Evolutionary conservation across 2,797 vertebrate genomes (phyloP), one percentile per base, ranked within the genome.

Genomic region (Macrochelys suwanniensis): DNA sequence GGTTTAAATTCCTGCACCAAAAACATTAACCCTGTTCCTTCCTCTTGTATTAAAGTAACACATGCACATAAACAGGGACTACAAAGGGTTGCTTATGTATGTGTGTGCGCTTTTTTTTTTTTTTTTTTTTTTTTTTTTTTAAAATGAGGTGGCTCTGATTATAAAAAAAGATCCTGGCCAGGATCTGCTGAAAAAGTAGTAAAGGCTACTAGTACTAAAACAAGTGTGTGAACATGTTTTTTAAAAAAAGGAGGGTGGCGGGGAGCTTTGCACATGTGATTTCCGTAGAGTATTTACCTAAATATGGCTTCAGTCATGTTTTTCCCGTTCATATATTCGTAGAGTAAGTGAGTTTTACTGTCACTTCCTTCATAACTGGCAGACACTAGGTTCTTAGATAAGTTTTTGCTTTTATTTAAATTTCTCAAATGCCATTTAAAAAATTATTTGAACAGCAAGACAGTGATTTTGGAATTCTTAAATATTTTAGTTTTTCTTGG

Each of bases 21-120:
- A 94, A 77, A 79, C 76, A 10, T 68, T 78, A 85, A 87, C 74
- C 84, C n/a, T 57, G 76, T 85, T 42, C 19, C 80, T 1, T 84
- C 92, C 88, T 87, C 92, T 78, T 77, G 84, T 17, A 47, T 82
- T 8, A 68, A 68, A 57, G 85, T 84, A n/a, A n/a, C 49, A 71
- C 10, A 11, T 28, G n/a, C 8, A 82, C 78, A n/a, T 80, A 89
- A 88, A 53, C 7, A 79, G n/a, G 88, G n/a, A 90, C 33, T 80
- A 88, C 5, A n/a, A 68, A 86, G 78, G 0, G 25, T 19, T 31
- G 28, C 28, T 7, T 76, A 0, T 11, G 6, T 71, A 11, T 26
- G 85, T 57, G 28, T 51, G 57, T 84, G 10, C 17, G n/a, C n/a
- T n/a, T n/a, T n/a, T n/a, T n/a, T n/a, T n/a, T n/a, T n/a, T n/a